Conservation (phyloP, 2,888 invertebrate species). For the Zeuzera pyrina region DNA sequence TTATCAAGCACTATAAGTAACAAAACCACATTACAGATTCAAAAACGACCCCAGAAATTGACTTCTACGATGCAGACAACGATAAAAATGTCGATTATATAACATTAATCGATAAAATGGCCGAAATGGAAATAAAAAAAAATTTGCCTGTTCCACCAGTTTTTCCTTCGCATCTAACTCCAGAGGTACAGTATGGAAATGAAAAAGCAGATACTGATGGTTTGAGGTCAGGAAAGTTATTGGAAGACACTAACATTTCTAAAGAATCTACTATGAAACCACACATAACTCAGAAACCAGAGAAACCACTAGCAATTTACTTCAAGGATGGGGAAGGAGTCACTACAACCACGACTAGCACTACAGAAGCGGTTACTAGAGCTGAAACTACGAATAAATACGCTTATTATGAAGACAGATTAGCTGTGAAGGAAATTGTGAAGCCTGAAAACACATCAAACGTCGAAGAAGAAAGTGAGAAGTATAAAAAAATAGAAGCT, state of each 20-base stretch:
- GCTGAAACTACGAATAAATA: conserved; percentile 46
- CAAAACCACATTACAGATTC: conserved; percentile 60
- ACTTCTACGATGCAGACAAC: conserved; percentile 53
- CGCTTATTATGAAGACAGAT: conserved; percentile 33
- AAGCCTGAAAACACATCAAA: conserved; percentile 16
- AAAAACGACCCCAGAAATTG: conserved; percentile 60
- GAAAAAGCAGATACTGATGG: conserved; percentile 55
- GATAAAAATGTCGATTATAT: conserved; percentile 32
- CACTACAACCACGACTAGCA: conserved; percentile 26
- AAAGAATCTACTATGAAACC: conserved; percentile 55
- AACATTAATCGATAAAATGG: conserved; percentile 27
- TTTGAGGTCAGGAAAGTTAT: conserved; percentile 38
- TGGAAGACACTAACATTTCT: conserved; percentile 27
- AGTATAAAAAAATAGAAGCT: conserved; percentile 11
- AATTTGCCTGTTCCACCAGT: conserved; percentile 47
- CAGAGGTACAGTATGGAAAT: conserved; percentile 69
- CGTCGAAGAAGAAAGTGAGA: conserved; percentile 18
- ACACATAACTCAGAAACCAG: conserved; percentile 61
- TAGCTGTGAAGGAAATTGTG: conserved; percentile 23
- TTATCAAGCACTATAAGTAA: no score
- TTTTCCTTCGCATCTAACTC: conserved; percentile 54
- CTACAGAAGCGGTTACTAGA: conserved; percentile 29
- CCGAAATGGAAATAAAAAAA: conserved; percentile 27
- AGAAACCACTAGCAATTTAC: conserved; percentile 54
- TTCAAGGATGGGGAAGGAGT: conserved; percentile 41